Percentiles rank a stretch among this genome's conserved stretches.
Evolutionary conservation across 2,888 invertebrate species (phyloP).

Genomic region (Drosophila nr. fundita): DNA sequence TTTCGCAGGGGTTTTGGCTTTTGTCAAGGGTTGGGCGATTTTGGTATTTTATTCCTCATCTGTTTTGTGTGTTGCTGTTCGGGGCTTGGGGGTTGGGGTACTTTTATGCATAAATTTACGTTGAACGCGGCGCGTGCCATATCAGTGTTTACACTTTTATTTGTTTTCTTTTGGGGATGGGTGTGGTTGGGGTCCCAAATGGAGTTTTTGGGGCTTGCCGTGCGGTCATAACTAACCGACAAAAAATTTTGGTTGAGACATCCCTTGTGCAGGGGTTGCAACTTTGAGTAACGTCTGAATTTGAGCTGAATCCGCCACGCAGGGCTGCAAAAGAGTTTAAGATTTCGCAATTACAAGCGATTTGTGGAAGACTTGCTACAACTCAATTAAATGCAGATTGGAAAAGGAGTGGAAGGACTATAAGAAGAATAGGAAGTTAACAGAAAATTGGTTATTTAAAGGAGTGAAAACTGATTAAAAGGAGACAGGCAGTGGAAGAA

Average conservation of each 20-base stretch:
- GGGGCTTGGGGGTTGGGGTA: neutral
- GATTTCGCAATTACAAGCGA: neutral
- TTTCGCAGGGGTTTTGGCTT: constrained; percentile 14
- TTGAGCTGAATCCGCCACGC: constrained; percentile 29
- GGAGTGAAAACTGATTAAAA: too few relatives aligned
- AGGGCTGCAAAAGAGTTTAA: constrained; percentile 18
- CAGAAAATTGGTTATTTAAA: neutral
- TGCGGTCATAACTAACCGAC: constrained; percentile 46
- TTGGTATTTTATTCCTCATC: constrained; percentile 33
- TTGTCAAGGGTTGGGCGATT: constrained; percentile 12
- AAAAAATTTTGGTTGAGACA: constrained; percentile 57
- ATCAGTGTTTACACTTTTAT: constrained; percentile 81
- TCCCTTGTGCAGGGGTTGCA: constrained; percentile 46
- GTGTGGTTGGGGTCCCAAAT: constrained; percentile 15
- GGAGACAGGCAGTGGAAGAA: too few relatives aligned
- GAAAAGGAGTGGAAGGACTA: neutral
- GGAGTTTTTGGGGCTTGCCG: constrained; percentile 24
- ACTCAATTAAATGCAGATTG: neutral
- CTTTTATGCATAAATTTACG: constrained; percentile 74
- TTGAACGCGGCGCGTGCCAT: constrained; percentile 72
- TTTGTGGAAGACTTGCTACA: neutral
- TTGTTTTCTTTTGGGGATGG: constrained; percentile 36
- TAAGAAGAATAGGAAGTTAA: neutral
- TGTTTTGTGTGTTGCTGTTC: constrained; percentile 15
- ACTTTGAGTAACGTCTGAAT: constrained; percentile 74